Conservation (phyloP, 2,888 invertebrate genomes). For the Odontothrips loti region DNA sequence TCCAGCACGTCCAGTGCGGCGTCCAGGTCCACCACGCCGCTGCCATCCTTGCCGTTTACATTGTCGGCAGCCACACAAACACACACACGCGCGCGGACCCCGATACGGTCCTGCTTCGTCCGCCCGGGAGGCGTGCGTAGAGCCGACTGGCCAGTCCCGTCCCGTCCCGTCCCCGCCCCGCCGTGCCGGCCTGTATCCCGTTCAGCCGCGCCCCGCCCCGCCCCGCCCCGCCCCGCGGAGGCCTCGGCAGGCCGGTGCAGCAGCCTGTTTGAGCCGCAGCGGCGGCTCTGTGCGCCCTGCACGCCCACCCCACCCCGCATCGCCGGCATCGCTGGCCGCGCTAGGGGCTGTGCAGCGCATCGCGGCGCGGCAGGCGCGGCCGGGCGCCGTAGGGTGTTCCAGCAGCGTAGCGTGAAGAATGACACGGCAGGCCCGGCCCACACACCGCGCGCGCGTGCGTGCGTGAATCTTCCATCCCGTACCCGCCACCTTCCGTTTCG, state of each 20-base stretch:
- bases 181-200: background rate
- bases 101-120: background rate
- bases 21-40: background rate
- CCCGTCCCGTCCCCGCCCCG: background rate
- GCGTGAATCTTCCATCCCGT: no score
- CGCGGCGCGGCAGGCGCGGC: no score
- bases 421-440: no score
- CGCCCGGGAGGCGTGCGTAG: background rate
- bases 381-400: no score
- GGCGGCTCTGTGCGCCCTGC: background rate
- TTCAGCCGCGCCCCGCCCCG: background rate
- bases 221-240: background rate
- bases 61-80: no score
- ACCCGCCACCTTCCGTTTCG: no score
- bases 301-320: conserved; percentile 2
- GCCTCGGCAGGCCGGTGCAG: background rate
- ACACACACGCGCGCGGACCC: no score
- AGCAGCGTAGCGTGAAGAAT: no score
- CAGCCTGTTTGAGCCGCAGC: background rate
- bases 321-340: background rate
- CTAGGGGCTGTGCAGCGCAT: background rate
- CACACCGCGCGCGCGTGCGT: no score
- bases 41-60: background rate
- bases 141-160: background rate
- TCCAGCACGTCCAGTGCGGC: background rate